A percentile compares a stretch with the other conserved stretches of the same genome.
phyloP scores from a whole-genome alignment of 2,888 invertebrate genomes.

The Polylopha cassiicola region DNA sequence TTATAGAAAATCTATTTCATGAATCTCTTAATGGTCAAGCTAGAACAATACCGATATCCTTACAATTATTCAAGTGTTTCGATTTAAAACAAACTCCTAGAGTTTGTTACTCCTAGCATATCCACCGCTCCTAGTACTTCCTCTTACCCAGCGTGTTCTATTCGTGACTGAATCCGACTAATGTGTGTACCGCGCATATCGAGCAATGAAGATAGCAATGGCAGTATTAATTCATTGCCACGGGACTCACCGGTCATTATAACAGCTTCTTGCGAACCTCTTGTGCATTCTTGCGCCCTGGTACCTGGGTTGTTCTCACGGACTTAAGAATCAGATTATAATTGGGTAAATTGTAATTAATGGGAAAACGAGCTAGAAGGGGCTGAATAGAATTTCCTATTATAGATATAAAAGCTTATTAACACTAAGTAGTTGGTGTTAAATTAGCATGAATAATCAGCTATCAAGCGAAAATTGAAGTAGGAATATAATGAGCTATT shows the following conservation, averaged over 20 bases:
- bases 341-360: slow-evolving; percentile 4
- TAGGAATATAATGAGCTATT: too few relatives aligned
- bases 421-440: too few relatives aligned
- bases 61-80: too few relatives aligned
- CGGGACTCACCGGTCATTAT: slow-evolving; percentile 45
- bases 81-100: too few relatives aligned
- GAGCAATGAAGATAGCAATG: slow-evolving; percentile 64
- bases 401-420: too few relatives aligned
- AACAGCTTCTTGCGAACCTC: slow-evolving; percentile 40
- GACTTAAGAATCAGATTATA: slow-evolving; percentile 20
- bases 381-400: too few relatives aligned
- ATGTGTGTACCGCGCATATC: slow-evolving; percentile 55
- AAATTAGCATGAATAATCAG: too few relatives aligned
- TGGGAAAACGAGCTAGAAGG: neutral
- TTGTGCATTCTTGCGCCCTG: slow-evolving; percentile 38
- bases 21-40: too few relatives aligned
- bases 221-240: slow-evolving; percentile 69
- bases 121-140: slow-evolving; percentile 20
- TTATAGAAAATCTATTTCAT: too few relatives aligned
- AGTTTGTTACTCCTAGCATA: neutral
- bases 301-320: slow-evolving; percentile 43
- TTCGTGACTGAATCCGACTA: slow-evolving; percentile 58
- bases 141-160: slow-evolving; percentile 26
- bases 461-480: too few relatives aligned
- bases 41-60: too few relatives aligned